Conservation (phyloP, 2,888 invertebrate genomes). For the Lithophane socia region DNA sequence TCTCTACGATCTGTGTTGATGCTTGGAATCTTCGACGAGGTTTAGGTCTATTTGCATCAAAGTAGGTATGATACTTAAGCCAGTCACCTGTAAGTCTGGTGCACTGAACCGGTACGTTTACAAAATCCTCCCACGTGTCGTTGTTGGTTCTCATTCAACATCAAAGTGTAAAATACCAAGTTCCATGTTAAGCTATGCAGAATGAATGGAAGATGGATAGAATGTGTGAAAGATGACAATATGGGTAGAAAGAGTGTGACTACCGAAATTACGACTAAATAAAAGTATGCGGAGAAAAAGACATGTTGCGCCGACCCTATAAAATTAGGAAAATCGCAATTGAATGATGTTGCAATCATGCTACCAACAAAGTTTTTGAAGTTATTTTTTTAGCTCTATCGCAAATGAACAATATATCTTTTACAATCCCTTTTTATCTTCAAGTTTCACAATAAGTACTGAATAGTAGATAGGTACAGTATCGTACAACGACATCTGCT, state of each 20-base stretch:
- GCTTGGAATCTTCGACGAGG: background rate
- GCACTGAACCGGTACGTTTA: constrained; percentile 10
- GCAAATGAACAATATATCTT: constrained; percentile 11
- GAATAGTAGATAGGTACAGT: background rate
- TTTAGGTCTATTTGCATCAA: background rate
- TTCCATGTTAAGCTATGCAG: background rate
- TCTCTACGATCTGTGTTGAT: no score
- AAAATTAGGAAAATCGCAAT: background rate
- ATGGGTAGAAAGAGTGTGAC: background rate
- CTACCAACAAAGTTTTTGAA: background rate
- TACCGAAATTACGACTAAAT: background rate
- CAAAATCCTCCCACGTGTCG: constrained; percentile 7
- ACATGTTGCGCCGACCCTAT: accelerated
- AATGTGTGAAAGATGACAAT: background rate
- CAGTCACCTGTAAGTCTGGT: background rate
- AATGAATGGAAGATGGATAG: background rate
- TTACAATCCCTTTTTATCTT: constrained; percentile 14
- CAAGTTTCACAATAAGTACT: constrained; percentile 39
- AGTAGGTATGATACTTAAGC: background rate
- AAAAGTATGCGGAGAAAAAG: no score
- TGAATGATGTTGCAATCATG: background rate
- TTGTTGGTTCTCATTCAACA: background rate
- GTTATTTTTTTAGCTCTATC: background rate
- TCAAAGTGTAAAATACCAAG: background rate
- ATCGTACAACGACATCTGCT: constrained; percentile 46